A percentile compares a stretch with the other conserved stretches of the same genome.
These are phyloP conservation scores for Eutolmus rufibarbis DNA, from an alignment of 2,888 invertebrate genomes.

Conservation along the genomic window DNA sequence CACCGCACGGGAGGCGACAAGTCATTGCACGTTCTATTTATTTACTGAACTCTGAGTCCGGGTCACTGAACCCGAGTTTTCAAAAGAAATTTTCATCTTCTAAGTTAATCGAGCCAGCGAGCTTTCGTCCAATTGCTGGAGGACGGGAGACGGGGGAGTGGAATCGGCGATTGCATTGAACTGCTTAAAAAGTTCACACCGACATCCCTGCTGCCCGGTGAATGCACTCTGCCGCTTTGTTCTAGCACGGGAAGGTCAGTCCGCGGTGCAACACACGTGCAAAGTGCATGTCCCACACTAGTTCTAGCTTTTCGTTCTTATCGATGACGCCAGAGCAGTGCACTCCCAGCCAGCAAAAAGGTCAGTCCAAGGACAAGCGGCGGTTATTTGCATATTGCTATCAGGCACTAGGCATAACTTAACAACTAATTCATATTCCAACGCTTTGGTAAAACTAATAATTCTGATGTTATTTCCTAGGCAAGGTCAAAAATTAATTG, in stretches of 20 bases:
- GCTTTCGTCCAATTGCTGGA: not conserved
- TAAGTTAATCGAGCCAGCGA: constrained; percentile 1
- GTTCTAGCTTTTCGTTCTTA: not conserved
- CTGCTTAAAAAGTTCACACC: not conserved
- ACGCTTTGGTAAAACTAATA: not conserved
- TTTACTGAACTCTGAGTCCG: constrained; percentile 41
- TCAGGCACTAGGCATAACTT: not conserved
- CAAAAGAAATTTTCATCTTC: constrained; percentile 19
- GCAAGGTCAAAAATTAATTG: not conserved
- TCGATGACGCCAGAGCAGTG: not conserved
- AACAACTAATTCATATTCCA: not conserved
- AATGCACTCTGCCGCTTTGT: constrained; percentile 1
- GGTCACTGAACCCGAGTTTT: constrained; percentile 41
- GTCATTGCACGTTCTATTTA: constrained; percentile 40
- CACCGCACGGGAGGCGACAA: constrained; percentile 22
- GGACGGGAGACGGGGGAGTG: not conserved
- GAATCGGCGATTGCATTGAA: not conserved
- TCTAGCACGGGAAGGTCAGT: constrained; percentile 4
- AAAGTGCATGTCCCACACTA: constrained; percentile 8
- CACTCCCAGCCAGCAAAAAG: not conserved
- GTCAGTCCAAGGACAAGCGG: not conserved
- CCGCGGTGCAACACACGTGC: constrained; percentile 10
- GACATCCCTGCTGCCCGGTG: not conserved
- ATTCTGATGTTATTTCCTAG: not conserved
- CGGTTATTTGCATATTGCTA: not conserved